Percentiles rank a stretch among this genome's conserved stretches.
These are phyloP conservation scores for Stegodyphus mimosarum DNA, from an alignment of 1,140 invertebrate genomes.

Conservation along the genomic window DNA sequence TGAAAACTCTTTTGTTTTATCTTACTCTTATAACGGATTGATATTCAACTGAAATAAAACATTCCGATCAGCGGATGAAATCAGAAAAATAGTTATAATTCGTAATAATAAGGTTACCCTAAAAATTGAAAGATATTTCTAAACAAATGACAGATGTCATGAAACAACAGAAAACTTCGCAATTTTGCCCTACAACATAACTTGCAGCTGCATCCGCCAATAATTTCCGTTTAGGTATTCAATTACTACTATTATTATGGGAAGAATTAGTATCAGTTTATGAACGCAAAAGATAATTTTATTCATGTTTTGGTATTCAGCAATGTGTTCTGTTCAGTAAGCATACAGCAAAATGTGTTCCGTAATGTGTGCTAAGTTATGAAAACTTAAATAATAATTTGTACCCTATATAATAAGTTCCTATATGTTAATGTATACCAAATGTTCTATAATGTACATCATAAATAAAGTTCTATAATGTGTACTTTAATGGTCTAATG, in stretches of 20 bases:
- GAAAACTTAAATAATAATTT: too few species aligned
- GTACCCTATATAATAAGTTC: too few species aligned
- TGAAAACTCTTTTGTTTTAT: not conserved
- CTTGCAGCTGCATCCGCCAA: conserved; percentile 1
- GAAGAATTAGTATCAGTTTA: not conserved
- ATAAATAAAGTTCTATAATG: too few species aligned
- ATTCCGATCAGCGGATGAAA: conserved; percentile 13
- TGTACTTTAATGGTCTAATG: too few species aligned
- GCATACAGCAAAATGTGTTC: too few species aligned
- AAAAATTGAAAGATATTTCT: not conserved
- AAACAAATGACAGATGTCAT: conserved; percentile 19
- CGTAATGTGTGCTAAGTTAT: too few species aligned
- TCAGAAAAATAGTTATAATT: conserved; percentile 3
- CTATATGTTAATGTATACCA: too few species aligned
- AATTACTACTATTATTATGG: not conserved
- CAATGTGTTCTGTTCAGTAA: too few species aligned
- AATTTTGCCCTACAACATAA: conserved; percentile 14
- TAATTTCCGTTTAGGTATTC: not conserved
- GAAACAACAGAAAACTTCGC: conserved; percentile 2
- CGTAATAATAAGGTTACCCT: conserved; percentile 1
- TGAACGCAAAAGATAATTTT: too few species aligned
- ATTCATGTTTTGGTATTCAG: too few species aligned
- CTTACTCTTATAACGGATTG: conserved; percentile 3
- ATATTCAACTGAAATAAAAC: conserved; percentile 12
- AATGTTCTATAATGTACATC: too few species aligned